Evolutionary conservation across 2,888 invertebrate genomes (phyloP).

Genomic region (Galerucella pusilla): DNA sequence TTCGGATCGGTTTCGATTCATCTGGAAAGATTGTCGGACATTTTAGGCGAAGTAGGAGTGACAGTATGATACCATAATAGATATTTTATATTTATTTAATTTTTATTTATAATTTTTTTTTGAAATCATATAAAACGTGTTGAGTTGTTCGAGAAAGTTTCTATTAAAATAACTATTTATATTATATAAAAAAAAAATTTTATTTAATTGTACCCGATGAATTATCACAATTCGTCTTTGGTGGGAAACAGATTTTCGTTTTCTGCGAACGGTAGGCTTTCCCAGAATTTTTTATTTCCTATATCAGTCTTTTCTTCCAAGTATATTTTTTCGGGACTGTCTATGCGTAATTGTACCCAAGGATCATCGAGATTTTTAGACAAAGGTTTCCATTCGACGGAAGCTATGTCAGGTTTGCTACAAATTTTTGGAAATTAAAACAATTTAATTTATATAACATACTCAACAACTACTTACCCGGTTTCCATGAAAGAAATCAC

Average conservation of each 20-base stretch:
- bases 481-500: constrained; percentile 68
- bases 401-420: constrained; percentile 44
- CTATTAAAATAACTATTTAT: constrained; percentile 36
- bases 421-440: constrained; percentile 18
- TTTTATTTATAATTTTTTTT: constrained; percentile 39
- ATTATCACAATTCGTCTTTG: constrained; percentile 46
- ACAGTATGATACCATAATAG: constrained; percentile 70
- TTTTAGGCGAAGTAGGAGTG: constrained; percentile 85
- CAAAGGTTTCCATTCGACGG: constrained; percentile 44
- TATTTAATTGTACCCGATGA: neutral
- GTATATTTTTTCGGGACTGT: constrained; percentile 34
- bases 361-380: constrained; percentile 42
- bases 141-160: constrained; percentile 41
- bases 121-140: constrained; percentile 35
- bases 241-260: constrained; percentile 65
- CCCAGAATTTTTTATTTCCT: constrained; percentile 73
- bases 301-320: constrained; percentile 66
- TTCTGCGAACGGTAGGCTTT: constrained; percentile 70
- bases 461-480: constrained; percentile 66
- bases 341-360: constrained; percentile 43
- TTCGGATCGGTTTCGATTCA: constrained; percentile 73
- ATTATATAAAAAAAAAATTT: constrained; percentile 18
- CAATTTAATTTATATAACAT: neutral
- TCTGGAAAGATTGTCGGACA: constrained; percentile 84
- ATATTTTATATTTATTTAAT: constrained; percentile 36